Evolutionary conservation across 2,113 vertebrate species (phyloP).

Genomic region (Lophura nycthemera): DNA sequence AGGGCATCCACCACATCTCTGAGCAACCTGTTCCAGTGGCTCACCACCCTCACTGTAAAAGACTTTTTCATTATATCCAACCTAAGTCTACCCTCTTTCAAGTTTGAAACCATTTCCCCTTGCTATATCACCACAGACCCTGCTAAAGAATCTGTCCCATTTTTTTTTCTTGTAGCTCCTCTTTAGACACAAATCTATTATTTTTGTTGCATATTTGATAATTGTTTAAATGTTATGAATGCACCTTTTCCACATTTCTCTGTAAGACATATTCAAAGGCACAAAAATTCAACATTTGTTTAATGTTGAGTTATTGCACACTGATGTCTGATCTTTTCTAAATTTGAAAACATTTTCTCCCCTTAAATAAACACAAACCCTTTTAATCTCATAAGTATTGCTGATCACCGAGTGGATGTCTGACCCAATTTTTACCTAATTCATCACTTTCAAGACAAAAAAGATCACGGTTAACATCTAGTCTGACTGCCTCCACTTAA

Average conservation of each 20-base stretch:
- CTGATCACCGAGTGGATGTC: neutral
- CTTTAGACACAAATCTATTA: neutral
- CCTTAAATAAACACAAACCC: neutral
- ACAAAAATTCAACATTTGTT: neutral
- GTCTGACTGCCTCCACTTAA: neutral
- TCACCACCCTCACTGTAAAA: no score
- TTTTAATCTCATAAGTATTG: neutral
- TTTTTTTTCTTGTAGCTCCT: no score
- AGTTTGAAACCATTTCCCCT: no score
- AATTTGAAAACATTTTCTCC: neutral
- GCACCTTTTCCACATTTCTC: neutral
- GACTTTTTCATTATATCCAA: no score
- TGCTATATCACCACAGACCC: no score
- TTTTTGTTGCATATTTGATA: neutral
- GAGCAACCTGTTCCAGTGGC: no score
- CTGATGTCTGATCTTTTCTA: neutral
- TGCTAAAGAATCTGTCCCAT: no score
- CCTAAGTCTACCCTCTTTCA: no score
- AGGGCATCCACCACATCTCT: no score
- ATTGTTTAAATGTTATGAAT: neutral
- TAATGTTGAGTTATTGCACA: neutral
- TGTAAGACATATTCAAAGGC: neutral
- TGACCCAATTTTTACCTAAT: neutral
- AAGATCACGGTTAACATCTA: neutral
- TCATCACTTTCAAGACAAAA: constrained; percentile 5